Evolutionary conservation across 2,888 invertebrate species (phyloP), one percentile per base, ranked within the genome.

Genomic region (Tholera decimalis): DNA sequence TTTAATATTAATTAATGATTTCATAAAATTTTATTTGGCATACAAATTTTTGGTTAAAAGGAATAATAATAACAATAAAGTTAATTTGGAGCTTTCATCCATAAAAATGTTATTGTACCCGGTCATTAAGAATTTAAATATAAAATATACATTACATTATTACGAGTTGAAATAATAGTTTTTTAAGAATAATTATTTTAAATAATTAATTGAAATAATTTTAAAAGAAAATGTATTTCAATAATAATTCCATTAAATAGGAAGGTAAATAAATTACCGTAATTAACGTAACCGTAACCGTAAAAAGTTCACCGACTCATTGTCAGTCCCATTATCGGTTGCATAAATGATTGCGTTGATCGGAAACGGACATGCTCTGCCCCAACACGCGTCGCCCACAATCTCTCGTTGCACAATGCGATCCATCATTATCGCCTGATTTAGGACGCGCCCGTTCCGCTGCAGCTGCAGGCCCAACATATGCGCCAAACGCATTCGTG

Each of bases 341-440:
- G 89, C 90, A 92, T 91, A 92, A 91, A 86, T 79, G 85, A 85
- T 89, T 88, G 88, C 85, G 76, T 87, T 59, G 77, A 85, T 90
- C 91, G 93, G 93, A 93, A 93, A 86, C 93, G 92, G 92, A 92
- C 93, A 92, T 92, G 92, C 87, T 91, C 94, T 93, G 92, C 92
- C 93, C 80, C 89, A 93, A 93, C 88, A 78, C 68, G 56, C 53
- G 72, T 71, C 91, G 89, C 90, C 89, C 89, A 91, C 91, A 80
- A 76, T 68, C 73, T 75, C 71, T 73, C 66, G 82, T 91, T 91
- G 90, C 92, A 92, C 93, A 92, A 92, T 91, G 89, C 91, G 85
- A 90, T 89, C 85, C 86, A 73, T 84, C 87, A 87, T 85, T 94
- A 94, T 92, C 93, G 88, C 54, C 84, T 86, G 87, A 92, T 92